Evolutionary conservation across 2,888 invertebrate species (phyloP).

Genomic region (Stenurella melanura): DNA sequence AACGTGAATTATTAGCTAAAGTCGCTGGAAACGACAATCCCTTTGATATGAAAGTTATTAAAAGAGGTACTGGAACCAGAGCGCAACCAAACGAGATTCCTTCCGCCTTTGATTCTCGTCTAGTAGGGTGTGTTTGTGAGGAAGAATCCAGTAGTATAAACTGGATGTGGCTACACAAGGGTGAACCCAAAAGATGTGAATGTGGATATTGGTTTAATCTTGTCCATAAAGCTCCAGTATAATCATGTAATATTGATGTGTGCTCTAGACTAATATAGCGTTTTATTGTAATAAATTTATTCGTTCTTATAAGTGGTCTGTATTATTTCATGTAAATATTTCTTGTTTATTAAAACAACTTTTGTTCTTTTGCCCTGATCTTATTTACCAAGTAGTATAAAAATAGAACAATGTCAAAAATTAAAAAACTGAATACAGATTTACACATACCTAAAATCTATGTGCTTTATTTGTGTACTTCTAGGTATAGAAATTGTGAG

Average conservation of each 20-base stretch:
- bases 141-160: constrained; percentile 92
- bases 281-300: constrained; percentile 57
- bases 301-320: constrained; percentile 51
- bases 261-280: constrained; percentile 52
- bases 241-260: constrained; percentile 67
- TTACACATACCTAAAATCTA: too few species aligned
- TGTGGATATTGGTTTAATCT: constrained; percentile 99
- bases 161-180: constrained; percentile 97
- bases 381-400: background rate
- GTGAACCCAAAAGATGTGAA: constrained; percentile 92
- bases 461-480: too few species aligned
- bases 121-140: constrained; percentile 97
- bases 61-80: constrained; percentile 87
- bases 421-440: too few species aligned
- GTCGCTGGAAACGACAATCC: constrained; percentile 92
- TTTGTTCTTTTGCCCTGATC: constrained; percentile 13
- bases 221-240: constrained; percentile 83
- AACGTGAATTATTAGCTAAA: constrained; percentile 90
- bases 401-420: background rate
- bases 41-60: constrained; percentile 88
- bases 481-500: too few species aligned
- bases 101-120: constrained; percentile 90
- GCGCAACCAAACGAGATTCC: constrained; percentile 92
- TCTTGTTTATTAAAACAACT: constrained; percentile 27
- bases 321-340: constrained; percentile 51